These are phyloP conservation scores for Anthophora plumipes DNA, from an alignment of 2,888 invertebrate species.

Conservation along the genomic window DNA sequence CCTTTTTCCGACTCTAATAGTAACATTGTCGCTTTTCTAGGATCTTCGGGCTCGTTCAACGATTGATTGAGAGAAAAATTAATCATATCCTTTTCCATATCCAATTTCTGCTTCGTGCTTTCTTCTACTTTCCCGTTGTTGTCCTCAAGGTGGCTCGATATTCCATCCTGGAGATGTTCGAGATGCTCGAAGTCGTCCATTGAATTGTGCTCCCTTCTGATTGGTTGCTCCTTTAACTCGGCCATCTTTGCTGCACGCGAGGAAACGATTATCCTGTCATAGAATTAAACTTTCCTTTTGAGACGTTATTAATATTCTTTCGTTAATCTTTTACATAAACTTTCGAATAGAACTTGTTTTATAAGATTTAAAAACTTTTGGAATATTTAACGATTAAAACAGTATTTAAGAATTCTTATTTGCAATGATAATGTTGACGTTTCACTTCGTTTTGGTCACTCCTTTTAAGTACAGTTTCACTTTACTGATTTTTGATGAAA, in stretches of 20 bases:
- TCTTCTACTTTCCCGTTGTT: constrained; percentile 72
- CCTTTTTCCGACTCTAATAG: constrained; percentile 43
- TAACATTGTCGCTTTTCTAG: constrained; percentile 38
- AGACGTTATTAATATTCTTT: neutral
- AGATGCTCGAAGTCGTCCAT: constrained; percentile 91
- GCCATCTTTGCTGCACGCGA: constrained; percentile 56
- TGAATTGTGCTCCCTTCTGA: constrained; percentile 88
- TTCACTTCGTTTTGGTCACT: constrained; percentile 26
- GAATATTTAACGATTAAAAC: neutral
- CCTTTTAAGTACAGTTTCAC: constrained; percentile 6
- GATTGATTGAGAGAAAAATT: constrained; percentile 29
- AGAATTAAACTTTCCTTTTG: constrained; percentile 45
- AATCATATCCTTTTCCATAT: constrained; percentile 40
- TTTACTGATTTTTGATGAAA: neutral
- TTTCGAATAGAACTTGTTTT: neutral
- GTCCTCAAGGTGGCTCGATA: constrained; percentile 73
- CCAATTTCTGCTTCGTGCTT: neutral
- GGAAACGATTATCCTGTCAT: constrained; percentile 57
- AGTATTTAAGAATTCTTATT: neutral
- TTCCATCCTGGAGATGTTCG: constrained; percentile 85
- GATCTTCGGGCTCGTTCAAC: constrained; percentile 14
- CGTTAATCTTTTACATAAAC: neutral
- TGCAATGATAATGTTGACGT: constrained; percentile 16
- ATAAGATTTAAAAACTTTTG: neutral
- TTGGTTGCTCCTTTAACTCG: constrained; percentile 61